A percentile compares a stretch with the other conserved stretches of the same genome.
These are phyloP conservation scores for Syrista parreyssii DNA, from an alignment of 2,888 invertebrate species.

Conservation along the genomic window DNA sequence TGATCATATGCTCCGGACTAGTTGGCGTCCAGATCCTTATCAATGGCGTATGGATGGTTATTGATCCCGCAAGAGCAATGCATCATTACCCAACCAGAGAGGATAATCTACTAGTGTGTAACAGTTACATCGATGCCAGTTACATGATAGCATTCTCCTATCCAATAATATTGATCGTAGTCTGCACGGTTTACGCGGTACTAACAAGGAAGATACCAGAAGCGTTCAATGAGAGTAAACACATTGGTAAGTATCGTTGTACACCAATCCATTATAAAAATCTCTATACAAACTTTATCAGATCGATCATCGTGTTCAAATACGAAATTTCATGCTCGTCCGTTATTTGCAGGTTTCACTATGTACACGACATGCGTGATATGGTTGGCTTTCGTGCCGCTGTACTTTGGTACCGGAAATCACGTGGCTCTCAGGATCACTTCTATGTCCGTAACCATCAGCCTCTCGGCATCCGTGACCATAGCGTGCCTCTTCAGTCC, in stretches of 20 bases:
- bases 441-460: conserved; percentile 96
- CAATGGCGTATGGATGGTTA: conserved; percentile 92
- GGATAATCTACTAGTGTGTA: conserved; percentile 93
- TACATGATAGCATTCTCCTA: conserved; percentile 96
- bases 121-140: conserved; percentile 90
- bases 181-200: conserved; percentile 96
- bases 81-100: conserved; percentile 92
- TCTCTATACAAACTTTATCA: background rate
- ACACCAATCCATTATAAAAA: background rate
- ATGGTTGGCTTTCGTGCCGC: conserved; percentile 97
- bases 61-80: conserved; percentile 89
- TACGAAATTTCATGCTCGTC: conserved; percentile 7
- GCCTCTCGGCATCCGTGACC: conserved; percentile 92
- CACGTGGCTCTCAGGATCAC: conserved; percentile 93
- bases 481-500: conserved; percentile 94
- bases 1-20: conserved; percentile 88
- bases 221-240: conserved; percentile 98
- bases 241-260: conserved; percentile 79
- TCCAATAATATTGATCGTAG: conserved; percentile 88
- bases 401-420: conserved; percentile 95
- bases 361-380: conserved; percentile 99
- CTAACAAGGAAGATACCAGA: conserved; percentile 97
- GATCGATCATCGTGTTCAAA: background rate
- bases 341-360: conserved; percentile 80
- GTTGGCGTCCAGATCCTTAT: conserved; percentile 91